phyloP scores from a whole-genome alignment of 2,888 invertebrate species.

The Phaonia tiefii region DNA sequence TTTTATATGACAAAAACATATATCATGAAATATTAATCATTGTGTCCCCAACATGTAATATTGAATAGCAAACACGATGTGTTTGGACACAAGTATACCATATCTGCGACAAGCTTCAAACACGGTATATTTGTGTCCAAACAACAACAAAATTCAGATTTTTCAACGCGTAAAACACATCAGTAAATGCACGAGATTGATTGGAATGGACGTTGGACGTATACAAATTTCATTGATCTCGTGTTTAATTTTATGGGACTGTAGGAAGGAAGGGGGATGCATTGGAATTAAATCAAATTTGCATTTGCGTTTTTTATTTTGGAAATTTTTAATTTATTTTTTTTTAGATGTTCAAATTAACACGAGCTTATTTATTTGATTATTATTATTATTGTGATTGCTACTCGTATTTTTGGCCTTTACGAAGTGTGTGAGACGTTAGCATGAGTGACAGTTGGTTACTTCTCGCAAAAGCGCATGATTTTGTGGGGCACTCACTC shows the following conservation, averaged over 20 bases:
- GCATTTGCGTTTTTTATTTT: not conserved
- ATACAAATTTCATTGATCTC: not conserved
- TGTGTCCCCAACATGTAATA: too few relatives aligned
- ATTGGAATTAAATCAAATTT: not conserved
- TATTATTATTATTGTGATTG: not conserved
- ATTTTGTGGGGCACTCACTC: constrained; percentile 45
- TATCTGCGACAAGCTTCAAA: too few relatives aligned
- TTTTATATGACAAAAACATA: too few relatives aligned
- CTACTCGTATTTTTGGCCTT: not conserved
- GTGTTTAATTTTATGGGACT: not conserved
- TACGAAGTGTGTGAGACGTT: not conserved
- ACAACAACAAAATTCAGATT: too few relatives aligned
- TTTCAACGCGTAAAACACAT: too few relatives aligned
- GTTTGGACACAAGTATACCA: too few relatives aligned
- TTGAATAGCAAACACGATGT: too few relatives aligned
- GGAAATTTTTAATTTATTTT: not conserved
- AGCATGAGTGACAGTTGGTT: not conserved
- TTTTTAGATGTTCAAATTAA: not conserved
- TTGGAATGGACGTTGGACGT: too few relatives aligned
- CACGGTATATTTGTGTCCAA: too few relatives aligned
- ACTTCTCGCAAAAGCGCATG: constrained; percentile 45
- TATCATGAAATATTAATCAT: too few relatives aligned
- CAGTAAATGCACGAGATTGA: too few relatives aligned
- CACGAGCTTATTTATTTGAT: not conserved
- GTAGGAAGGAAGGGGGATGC: too few relatives aligned